These are phyloP conservation scores for Paedocypris micromegethes DNA, from an alignment of 2,797 vertebrate species.

Conservation along the genomic window DNA sequence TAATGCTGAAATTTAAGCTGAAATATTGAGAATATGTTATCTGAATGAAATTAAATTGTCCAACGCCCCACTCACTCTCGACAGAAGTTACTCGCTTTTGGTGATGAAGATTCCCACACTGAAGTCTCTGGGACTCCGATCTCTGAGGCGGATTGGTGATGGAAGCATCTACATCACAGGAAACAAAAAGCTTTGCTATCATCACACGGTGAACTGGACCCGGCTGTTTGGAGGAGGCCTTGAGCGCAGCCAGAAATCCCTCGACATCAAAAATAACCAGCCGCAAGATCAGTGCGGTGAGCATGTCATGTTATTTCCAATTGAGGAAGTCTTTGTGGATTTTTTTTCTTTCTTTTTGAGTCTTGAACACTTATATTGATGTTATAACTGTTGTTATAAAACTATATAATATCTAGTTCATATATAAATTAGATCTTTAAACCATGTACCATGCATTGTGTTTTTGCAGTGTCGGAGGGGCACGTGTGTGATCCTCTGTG, in stretches of 20 bases:
- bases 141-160: constrained; percentile 78
- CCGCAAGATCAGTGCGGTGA: constrained; percentile 72
- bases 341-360: no score
- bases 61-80: background rate
- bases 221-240: constrained; percentile 61
- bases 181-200: constrained; percentile 85
- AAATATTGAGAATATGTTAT: background rate
- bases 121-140: constrained; percentile 82
- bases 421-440: background rate
- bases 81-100: constrained; percentile 80
- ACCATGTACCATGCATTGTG: background rate
- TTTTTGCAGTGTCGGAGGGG: constrained; percentile 55
- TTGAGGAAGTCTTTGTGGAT: no score
- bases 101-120: constrained; percentile 82
- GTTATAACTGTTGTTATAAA: no score
- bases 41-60: background rate
- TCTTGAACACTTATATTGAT: no score
- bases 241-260: constrained; percentile 54
- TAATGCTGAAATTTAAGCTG: no score
- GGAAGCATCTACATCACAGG: constrained; percentile 83
- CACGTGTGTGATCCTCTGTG: constrained; percentile 82
- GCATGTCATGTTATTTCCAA: constrained; percentile 29
- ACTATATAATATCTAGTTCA: background rate
- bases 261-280: constrained; percentile 73
- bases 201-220: constrained; percentile 82